phyloP scores from a whole-genome alignment of 2,888 invertebrate genomes.

The Eremobia ochroleuca region DNA sequence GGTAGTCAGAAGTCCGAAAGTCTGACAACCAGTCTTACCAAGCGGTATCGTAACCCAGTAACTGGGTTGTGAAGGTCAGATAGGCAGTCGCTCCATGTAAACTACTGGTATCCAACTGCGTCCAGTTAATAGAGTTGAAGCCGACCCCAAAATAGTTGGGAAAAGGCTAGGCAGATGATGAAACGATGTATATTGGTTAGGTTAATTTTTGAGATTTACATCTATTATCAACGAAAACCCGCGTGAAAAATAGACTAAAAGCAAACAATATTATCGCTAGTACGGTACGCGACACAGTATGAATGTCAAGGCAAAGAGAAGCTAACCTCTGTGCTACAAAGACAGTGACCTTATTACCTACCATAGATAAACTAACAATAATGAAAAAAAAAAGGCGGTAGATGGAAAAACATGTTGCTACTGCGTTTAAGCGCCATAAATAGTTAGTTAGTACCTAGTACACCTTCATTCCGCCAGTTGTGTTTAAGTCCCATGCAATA shows the following conservation, averaged over 20 bases:
- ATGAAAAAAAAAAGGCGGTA: not conserved
- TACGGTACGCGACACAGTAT: not conserved
- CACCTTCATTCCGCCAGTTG: not conserved
- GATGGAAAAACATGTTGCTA: conserved; percentile 16
- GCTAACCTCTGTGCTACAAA: conserved; percentile 37
- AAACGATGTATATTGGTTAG: too few species aligned
- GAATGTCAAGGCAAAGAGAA: conserved; percentile 57
- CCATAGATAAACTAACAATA: not conserved
- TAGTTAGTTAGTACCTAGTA: not conserved
- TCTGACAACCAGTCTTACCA: too few species aligned
- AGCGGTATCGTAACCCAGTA: too few species aligned
- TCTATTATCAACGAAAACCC: not conserved
- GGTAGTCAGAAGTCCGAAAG: too few species aligned
- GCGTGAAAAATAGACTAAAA: not conserved
- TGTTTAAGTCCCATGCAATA: too few species aligned
- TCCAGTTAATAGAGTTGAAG: too few species aligned
- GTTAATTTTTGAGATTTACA: too few species aligned
- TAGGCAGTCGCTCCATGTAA: too few species aligned
- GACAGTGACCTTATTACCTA: conserved; percentile 62
- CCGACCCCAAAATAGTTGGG: too few species aligned
- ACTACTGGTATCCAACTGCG: too few species aligned
- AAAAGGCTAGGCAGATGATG: too few species aligned
- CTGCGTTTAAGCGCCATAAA: not conserved
- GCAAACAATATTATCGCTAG: conserved; percentile 13
- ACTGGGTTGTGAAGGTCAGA: too few species aligned